A percentile compares a stretch with the other conserved stretches of the same genome.
Evolutionary conservation across 2,888 invertebrate species (phyloP).

Genomic region (Homarus gammarus): DNA sequence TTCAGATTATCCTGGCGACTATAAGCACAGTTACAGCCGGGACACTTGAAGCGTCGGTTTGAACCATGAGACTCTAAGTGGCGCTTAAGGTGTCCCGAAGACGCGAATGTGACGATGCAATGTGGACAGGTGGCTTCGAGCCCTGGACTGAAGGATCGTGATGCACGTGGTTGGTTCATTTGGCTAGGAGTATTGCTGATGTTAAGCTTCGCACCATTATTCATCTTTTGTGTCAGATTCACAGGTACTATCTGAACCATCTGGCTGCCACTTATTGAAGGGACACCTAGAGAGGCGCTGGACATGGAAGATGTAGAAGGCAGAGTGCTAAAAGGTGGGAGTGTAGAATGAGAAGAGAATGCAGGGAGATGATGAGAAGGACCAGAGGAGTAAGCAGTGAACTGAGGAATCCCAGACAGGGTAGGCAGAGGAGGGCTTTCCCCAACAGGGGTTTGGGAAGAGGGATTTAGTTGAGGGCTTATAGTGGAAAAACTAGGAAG

Average conservation of each 20-base stretch:
- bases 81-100: constrained; percentile 44
- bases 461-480: background rate
- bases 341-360: background rate
- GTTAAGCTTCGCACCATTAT: too few relatives aligned
- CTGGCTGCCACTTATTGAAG: background rate
- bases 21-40: constrained; percentile 33
- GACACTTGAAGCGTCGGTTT: constrained; percentile 37
- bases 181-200: too few relatives aligned
- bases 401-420: background rate
- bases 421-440: background rate
- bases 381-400: background rate
- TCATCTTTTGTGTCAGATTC: too few relatives aligned
- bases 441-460: background rate
- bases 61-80: constrained; percentile 43
- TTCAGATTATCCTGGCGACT: constrained; percentile 51
- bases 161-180: background rate
- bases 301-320: background rate
- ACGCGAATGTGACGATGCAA: constrained; percentile 30
- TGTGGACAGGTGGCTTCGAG: constrained; percentile 13
- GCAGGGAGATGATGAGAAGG: background rate
- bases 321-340: background rate
- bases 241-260: background rate
- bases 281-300: background rate
- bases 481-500: background rate
- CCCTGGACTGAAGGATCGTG: background rate